Base-by-base conservation (phyloP, 1,140 invertebrate species). In the Zaprionus vittiger region DNA sequence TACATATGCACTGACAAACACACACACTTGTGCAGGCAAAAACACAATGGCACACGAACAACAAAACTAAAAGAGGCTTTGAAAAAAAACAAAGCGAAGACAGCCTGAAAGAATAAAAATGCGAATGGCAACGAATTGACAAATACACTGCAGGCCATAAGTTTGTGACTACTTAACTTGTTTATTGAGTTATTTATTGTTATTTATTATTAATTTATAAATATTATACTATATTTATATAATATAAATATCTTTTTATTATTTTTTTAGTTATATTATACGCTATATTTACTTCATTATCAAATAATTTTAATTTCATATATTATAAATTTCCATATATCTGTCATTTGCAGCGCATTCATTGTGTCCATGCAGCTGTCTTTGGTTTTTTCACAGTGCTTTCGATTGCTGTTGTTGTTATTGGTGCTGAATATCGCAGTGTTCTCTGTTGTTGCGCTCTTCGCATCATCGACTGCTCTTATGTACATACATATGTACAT, bases 11-110 rank as follows among this genome's bases (percentile, higher is more conserved):
- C 55, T 3, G 41, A 56, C 12, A n/a, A 17, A 55, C 28, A 57
- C 17, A 26, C 9, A 47, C 52, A 31, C 24, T 52, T 14, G 5
- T 54, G n/a, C 38, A 49, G 9, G 17, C 24, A 6, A 73, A 5
- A 73, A 66, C 60, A 69, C 73, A 84, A 75, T 74, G 60, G 60
- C 63, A 63, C 41, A 80, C 75, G 79, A 85, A 70, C 65, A 62
- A 62, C 69, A 56, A 74, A 85, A 56, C 15, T 75, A 65, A 83
- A 82, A 79, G 74, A 54, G 57, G 78, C 83, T 78, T 73, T 76
- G 73, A 79, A 80, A 86, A 86, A 80, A 78, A 28, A 56, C 55
- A 66, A 62, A 26, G 37, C 31, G 38, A 75, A 64, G 59, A 60
- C 65, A 60, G 38, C 62, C 59, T 41, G 61, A 67, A 73, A 68